These are phyloP conservation scores for Baronia brevicornis DNA, from an alignment of 2,888 invertebrate species.

Conservation along the genomic window DNA sequence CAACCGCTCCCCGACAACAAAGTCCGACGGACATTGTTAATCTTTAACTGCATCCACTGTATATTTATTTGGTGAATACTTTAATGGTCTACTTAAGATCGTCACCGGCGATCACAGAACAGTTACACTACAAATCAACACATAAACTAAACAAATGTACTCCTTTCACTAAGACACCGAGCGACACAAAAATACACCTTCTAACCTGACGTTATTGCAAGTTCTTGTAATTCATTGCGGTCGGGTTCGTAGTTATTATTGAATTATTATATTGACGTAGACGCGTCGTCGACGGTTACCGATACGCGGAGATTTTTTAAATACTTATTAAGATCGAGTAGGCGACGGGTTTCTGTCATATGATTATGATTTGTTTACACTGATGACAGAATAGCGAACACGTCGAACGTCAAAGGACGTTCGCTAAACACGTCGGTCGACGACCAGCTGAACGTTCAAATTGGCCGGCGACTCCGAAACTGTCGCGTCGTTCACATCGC, in stretches of 20 bases:
- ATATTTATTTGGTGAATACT: constrained; percentile 31
- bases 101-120: constrained; percentile 37
- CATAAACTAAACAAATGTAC: constrained; percentile 33
- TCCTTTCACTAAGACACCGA: constrained; percentile 59
- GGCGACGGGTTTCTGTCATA: constrained; percentile 41
- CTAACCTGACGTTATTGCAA: constrained; percentile 41
- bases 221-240: constrained; percentile 48
- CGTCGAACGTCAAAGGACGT: constrained; percentile 15
- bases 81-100: constrained; percentile 31
- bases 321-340: constrained; percentile 44
- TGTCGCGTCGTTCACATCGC: constrained; percentile 41
- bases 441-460: constrained; percentile 27
- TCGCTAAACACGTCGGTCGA: constrained; percentile 23
- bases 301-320: constrained; percentile 40
- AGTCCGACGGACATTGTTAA: constrained; percentile 23
- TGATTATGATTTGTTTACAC: constrained; percentile 53
- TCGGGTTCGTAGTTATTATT: constrained; percentile 44
- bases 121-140: constrained; percentile 43
- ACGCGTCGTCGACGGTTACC: constrained; percentile 30
- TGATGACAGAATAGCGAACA: constrained; percentile 23
- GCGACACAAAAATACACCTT: constrained; percentile 40
- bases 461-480: constrained; percentile 18
- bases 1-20: constrained; percentile 1
- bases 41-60: constrained; percentile 31
- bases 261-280: constrained; percentile 15